Percentiles rank a stretch among this genome's conserved stretches.
Evolutionary conservation across 2,888 invertebrate genomes (phyloP).

Genomic region (Plusia festucae): DNA sequence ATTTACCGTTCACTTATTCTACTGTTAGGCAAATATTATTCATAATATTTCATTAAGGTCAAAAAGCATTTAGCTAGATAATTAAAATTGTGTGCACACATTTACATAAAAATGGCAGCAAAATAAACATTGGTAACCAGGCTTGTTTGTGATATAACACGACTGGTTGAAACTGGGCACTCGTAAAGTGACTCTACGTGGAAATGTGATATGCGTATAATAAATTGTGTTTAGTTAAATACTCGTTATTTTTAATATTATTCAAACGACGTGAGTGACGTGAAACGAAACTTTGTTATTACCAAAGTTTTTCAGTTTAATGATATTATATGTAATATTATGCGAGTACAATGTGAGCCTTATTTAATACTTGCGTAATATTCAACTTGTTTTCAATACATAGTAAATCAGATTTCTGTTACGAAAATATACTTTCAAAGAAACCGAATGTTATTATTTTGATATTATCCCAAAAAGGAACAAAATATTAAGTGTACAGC

Average conservation of each 20-base stretch:
- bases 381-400: background rate
- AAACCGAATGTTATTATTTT: constrained; percentile 15
- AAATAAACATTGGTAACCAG: constrained; percentile 68
- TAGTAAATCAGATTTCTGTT: background rate
- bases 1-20: constrained; percentile 32
- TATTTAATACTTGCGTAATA: too few relatives aligned
- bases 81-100: constrained; percentile 71
- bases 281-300: too few relatives aligned
- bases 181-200: background rate
- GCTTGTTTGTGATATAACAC: constrained; percentile 59
- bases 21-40: constrained; percentile 33
- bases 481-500: constrained; percentile 40
- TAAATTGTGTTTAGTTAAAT: background rate
- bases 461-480: constrained; percentile 30
- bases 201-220: background rate
- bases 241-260: background rate
- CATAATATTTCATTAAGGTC: constrained; percentile 45
- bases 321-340: too few relatives aligned
- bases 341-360: background rate
- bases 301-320: too few relatives aligned
- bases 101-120: constrained; percentile 68
- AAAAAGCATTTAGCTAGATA: constrained; percentile 62
- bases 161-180: constrained; percentile 49
- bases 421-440: constrained; percentile 1
- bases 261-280: too few relatives aligned